Conservation (phyloP, 2,797 vertebrate species). For the Neosilurus mollespiculum region DNA sequence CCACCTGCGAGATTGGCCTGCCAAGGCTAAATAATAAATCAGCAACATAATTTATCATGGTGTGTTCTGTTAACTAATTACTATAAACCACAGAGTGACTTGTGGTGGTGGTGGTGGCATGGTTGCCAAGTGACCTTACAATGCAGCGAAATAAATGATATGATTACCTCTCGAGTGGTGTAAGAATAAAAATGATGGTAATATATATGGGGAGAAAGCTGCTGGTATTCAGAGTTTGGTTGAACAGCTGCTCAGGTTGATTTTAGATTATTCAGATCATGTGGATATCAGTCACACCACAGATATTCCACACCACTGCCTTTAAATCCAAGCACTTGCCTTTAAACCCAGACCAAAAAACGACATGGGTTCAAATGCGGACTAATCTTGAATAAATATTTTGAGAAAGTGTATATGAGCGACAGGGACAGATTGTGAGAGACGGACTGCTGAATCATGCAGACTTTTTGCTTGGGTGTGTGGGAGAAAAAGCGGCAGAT, state of each 20-base stretch:
- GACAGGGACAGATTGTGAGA: slow-evolving; percentile 18
- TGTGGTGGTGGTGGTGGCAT: not conserved
- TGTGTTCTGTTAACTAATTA: not conserved
- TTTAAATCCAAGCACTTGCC: not conserved
- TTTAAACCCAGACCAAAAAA: not conserved
- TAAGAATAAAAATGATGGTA: not conserved
- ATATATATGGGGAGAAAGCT: not conserved
- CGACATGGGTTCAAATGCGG: not conserved
- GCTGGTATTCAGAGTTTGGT: not conserved
- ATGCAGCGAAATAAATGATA: not conserved
- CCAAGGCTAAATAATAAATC: not conserved
- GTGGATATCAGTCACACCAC: too few species aligned
- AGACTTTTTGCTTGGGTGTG: slow-evolving; percentile 6
- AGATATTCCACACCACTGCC: not conserved
- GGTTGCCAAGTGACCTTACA: not conserved
- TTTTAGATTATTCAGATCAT: not conserved
- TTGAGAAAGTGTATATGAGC: not conserved
- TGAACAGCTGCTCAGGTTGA: not conserved
- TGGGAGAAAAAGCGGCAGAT: not conserved
- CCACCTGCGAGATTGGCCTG: not conserved
- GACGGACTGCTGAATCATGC: slow-evolving; percentile 28
- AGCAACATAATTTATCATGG: too few species aligned
- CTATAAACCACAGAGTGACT: not conserved
- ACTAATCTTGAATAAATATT: not conserved
- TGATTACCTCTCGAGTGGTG: not conserved